Conservation (phyloP, 1,140 invertebrate genomes). For the Drosophila tani region DNA sequence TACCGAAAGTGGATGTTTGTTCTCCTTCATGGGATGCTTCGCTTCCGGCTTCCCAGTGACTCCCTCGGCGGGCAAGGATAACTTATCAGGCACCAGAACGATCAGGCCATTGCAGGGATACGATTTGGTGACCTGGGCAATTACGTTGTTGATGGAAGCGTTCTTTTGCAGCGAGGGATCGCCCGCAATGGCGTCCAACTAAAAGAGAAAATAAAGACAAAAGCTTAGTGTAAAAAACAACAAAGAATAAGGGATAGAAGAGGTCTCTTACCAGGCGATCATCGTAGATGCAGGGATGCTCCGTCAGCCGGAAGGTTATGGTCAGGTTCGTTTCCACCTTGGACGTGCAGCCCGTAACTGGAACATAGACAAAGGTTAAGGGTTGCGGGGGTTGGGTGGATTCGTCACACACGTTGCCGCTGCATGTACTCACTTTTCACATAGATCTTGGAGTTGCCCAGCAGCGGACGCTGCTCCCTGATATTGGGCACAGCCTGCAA, state of each 20-base stretch:
- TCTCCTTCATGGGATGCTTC: constrained; percentile 47
- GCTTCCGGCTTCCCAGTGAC: constrained; percentile 10
- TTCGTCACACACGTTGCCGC: constrained; percentile 44
- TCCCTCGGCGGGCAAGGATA: constrained; percentile 7
- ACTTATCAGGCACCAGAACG: constrained; percentile 22
- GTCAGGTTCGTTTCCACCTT: constrained; percentile 47
- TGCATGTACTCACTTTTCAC: constrained; percentile 66
- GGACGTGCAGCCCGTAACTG: constrained; percentile 53
- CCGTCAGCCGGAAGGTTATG: constrained; percentile 61
- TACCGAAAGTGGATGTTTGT: constrained; percentile 74
- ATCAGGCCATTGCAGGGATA: constrained; percentile 61
- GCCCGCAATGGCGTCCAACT: constrained; percentile 49
- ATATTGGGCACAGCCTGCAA: constrained; percentile 47
- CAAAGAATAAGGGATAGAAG: no score
- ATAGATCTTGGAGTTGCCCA: constrained; percentile 71
- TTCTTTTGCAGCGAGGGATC: constrained; percentile 40
- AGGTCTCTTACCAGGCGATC: constrained; percentile 41
- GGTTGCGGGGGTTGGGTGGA: constrained; percentile 9
- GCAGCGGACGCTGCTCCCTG: constrained; percentile 66
- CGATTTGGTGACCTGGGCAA: constrained; percentile 5
- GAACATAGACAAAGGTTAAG: constrained; percentile 1
- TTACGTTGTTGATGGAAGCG: constrained; percentile 36
- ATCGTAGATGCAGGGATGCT: constrained; percentile 67
- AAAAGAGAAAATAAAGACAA: not conserved
- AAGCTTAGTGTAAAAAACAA: not conserved